phyloP scores from a whole-genome alignment of 2,113 vertebrate species.

The Corythornis madagascariensis region DNA sequence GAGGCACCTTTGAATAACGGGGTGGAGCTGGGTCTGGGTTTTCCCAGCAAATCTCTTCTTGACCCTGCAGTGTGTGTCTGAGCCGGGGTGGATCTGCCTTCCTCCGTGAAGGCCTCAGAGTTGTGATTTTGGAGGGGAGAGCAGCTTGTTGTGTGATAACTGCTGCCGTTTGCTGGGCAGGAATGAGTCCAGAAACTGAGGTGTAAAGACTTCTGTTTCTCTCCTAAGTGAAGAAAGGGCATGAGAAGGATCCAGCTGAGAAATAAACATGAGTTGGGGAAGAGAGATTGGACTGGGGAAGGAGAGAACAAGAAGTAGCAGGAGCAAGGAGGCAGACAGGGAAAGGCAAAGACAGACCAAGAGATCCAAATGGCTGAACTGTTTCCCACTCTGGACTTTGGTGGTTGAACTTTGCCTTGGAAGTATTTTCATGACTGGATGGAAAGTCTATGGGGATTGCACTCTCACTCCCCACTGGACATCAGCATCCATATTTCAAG shows the following conservation, averaged over 20 bases:
- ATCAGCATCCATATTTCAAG: background rate
- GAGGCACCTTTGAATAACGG: background rate
- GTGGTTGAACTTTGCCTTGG: background rate
- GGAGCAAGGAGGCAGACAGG: background rate
- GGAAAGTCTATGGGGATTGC: background rate
- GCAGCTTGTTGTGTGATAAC: background rate
- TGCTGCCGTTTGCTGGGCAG: background rate
- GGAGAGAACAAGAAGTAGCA: background rate
- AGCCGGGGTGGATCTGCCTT: background rate
- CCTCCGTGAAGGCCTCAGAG: background rate
- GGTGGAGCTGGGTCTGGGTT: background rate
- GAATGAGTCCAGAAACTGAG: background rate
- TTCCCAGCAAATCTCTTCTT: background rate
- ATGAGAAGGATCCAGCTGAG: background rate
- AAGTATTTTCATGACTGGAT: background rate
- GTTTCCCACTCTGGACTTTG: background rate
- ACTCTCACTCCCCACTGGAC: accelerated
- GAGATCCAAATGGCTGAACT: background rate
- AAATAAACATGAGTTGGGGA: background rate
- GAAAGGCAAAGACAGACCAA: background rate
- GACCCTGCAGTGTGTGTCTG: accelerated
- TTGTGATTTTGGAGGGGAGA: background rate
- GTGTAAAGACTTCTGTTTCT: background rate
- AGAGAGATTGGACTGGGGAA: background rate
- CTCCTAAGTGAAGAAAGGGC: background rate